A percentile compares a stretch with the other conserved stretches of the same genome.
phyloP scores from a whole-genome alignment of 1,140 invertebrate genomes.

The Ceratitis capitata region DNA sequence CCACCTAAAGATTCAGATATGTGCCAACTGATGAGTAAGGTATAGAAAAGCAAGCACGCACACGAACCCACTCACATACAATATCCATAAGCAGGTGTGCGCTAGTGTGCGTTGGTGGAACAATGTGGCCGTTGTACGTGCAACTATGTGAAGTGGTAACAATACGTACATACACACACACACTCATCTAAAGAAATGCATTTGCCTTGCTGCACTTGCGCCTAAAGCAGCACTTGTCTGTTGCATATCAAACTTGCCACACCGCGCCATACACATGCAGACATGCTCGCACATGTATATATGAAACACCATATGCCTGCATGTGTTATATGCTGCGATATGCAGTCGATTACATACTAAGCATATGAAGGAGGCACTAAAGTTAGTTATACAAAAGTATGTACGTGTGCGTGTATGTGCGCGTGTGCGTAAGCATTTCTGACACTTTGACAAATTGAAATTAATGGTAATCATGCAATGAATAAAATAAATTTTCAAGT shows the following conservation, averaged over 20 bases:
- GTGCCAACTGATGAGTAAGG: neutral
- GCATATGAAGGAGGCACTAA: neutral
- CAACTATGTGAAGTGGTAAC: too few relatives aligned
- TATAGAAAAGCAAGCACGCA: neutral
- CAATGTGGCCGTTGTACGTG: too few relatives aligned
- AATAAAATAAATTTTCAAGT: constrained; percentile 39
- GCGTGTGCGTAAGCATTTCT: neutral
- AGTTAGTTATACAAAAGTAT: neutral
- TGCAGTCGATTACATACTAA: neutral
- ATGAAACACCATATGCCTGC: neutral
- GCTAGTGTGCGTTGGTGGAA: too few relatives aligned
- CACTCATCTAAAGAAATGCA: neutral
- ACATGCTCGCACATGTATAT: neutral
- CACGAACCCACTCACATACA: neutral
- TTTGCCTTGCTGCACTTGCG: neutral
- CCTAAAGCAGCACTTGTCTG: neutral
- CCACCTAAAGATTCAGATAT: neutral
- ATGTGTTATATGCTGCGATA: neutral
- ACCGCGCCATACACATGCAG: neutral
- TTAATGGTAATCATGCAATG: constrained; percentile 40
- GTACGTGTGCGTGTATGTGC: neutral
- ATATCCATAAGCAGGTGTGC: too few relatives aligned
- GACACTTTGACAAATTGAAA: constrained; percentile 41
- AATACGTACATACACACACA: neutral
- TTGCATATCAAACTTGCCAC: neutral